Evolutionary conservation across 1,140 invertebrate species (phyloP).

Genomic region (Zaprionus ornatus): DNA sequence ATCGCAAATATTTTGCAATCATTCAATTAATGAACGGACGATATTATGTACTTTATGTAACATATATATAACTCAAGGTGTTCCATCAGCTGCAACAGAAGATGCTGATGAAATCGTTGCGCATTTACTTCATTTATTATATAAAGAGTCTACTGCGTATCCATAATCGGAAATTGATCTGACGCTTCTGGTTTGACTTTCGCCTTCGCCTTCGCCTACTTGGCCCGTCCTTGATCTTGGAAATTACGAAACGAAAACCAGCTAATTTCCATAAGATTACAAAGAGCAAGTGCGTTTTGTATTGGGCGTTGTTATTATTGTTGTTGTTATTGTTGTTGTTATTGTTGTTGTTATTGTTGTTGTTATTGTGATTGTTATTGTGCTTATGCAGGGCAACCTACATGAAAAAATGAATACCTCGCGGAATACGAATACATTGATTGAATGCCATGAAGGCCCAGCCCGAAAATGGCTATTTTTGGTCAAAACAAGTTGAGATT

Average conservation of each 20-base stretch:
- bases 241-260: conserved; percentile 63
- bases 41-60: neutral
- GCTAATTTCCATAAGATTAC: conserved; percentile 75
- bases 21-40: neutral
- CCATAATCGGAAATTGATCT: conserved; percentile 44
- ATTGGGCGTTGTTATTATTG: conserved; percentile 32
- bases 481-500: conserved; percentile 53
- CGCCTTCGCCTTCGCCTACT: conserved; percentile 35
- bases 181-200: conserved; percentile 36
- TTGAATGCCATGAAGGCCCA: conserved; percentile 9
- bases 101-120: neutral
- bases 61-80: neutral
- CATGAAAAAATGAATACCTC: conserved; percentile 11
- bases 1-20: too few relatives aligned
- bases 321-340: conserved; percentile 41
- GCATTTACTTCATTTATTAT: neutral
- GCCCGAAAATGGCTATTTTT: conserved; percentile 46
- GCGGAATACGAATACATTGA: neutral
- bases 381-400: conserved; percentile 55
- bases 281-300: conserved; percentile 51
- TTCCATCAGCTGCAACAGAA: neutral
- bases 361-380: conserved; percentile 16
- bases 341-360: conserved; percentile 31
- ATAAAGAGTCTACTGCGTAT: neutral
- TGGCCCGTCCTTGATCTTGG: conserved; percentile 72